Conservation (phyloP, 2,888 invertebrate species). For the Noctua comes region DNA sequence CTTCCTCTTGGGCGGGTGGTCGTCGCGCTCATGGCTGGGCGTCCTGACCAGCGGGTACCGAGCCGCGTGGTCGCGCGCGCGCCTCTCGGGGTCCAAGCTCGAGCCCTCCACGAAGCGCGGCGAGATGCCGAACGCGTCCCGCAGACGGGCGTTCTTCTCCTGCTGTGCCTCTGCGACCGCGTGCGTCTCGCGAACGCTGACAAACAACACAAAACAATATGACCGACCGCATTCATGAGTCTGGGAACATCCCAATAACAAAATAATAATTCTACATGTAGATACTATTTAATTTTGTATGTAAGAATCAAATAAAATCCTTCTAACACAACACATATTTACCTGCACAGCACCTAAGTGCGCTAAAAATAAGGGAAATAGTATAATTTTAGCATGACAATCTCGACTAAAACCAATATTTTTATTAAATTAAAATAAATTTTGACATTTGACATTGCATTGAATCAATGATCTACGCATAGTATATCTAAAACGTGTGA, state of each 20-base stretch:
- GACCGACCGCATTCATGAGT: slow-evolving; percentile 18
- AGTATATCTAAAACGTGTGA: slow-evolving; percentile 58
- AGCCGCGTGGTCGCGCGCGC: slow-evolving; percentile 88
- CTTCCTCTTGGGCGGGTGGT: slow-evolving; percentile 91
- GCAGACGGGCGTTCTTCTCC: slow-evolving; percentile 97
- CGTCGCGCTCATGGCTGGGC: slow-evolving; percentile 92
- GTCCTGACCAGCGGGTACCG: slow-evolving; percentile 94
- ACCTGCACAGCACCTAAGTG: slow-evolving; percentile 88
- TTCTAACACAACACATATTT: slow-evolving; percentile 82
- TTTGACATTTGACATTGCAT: slow-evolving; percentile 55
- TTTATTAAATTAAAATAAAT: slow-evolving; percentile 42
- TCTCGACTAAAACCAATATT: slow-evolving; percentile 43
- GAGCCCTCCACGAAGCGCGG: slow-evolving; percentile 98
- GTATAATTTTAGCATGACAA: slow-evolving; percentile 72
- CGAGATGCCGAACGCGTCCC: slow-evolving; percentile 98
- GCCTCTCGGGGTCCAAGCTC: slow-evolving; percentile 95
- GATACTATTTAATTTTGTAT: slow-evolving; percentile 26
- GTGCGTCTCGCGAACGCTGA: slow-evolving; percentile 98
- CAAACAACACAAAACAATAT: slow-evolving; percentile 49
- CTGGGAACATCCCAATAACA: slow-evolving; percentile 24
- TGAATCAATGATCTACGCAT: slow-evolving; percentile 63
- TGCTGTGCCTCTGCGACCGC: slow-evolving; percentile 98
- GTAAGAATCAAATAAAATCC: slow-evolving; percentile 39
- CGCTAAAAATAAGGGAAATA: slow-evolving; percentile 88
- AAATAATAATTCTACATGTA: slow-evolving; percentile 30